A percentile compares a stretch with the other conserved stretches of the same genome.
Evolutionary conservation across 2,113 vertebrate genomes (phyloP).

Genomic region (Grammomys surdaster): DNA sequence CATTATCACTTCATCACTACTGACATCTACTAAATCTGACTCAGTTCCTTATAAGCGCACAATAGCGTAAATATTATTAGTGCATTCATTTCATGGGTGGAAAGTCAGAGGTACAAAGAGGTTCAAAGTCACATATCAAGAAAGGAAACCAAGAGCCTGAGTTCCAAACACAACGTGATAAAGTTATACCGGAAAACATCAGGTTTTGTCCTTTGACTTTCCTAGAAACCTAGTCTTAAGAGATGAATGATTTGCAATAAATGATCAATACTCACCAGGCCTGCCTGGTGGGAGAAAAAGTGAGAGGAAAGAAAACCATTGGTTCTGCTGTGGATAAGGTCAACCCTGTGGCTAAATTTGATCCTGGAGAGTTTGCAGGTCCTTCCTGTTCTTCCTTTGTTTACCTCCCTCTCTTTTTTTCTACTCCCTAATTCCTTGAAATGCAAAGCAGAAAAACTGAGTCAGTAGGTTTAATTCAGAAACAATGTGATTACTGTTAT

Average conservation of each 20-base stretch:
- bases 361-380: background rate
- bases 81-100: background rate
- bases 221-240: background rate
- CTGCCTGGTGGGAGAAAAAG: background rate
- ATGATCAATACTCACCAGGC: slow-evolving; percentile 16
- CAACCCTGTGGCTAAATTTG: background rate
- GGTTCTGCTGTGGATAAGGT: background rate
- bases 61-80: background rate
- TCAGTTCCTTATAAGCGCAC: background rate
- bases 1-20: background rate
- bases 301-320: background rate
- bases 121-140: slow-evolving; percentile 20
- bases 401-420: background rate
- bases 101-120: background rate
- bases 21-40: background rate
- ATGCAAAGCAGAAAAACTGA: background rate
- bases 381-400: background rate
- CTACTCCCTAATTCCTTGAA: background rate
- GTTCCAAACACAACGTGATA: background rate
- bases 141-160: background rate
- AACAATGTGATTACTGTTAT: background rate
- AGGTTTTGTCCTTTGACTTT: background rate
- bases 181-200: background rate
- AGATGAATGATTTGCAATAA: background rate
- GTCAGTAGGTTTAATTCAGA: background rate